phyloP scores from a whole-genome alignment of 2,888 invertebrate genomes.

The Pogonocherus hispidulus region DNA sequence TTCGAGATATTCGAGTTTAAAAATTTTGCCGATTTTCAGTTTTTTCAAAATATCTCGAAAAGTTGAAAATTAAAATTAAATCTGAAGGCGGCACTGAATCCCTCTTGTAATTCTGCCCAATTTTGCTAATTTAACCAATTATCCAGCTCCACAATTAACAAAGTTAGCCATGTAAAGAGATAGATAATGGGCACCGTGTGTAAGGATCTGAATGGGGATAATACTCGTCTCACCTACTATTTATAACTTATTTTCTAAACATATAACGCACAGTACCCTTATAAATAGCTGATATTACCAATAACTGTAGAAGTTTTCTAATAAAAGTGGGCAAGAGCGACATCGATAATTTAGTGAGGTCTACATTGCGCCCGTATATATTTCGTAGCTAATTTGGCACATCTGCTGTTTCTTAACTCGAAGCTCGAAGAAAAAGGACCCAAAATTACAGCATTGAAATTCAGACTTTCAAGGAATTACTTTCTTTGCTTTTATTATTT shows the following conservation, averaged over 20 bases:
- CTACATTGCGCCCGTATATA: conserved; percentile 24
- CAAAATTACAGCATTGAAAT: conserved; percentile 33
- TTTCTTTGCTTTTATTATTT: conserved; percentile 37
- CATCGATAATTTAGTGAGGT: conserved; percentile 45
- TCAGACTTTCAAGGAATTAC: conserved; percentile 36
- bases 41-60: too few relatives aligned
- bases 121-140: too few relatives aligned
- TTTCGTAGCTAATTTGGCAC: conserved; percentile 36
- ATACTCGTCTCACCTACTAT: too few relatives aligned
- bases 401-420: conserved; percentile 33
- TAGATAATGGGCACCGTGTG: too few relatives aligned
- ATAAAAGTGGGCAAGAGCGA: conserved; percentile 41
- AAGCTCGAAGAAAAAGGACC: conserved; percentile 33
- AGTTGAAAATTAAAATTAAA: too few relatives aligned
- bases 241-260: conserved; percentile 15
- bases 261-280: not conserved
- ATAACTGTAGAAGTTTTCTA: conserved; percentile 39
- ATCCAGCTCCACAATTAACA: too few relatives aligned
- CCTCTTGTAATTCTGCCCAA: too few relatives aligned
- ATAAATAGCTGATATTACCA: conserved; percentile 25
- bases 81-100: too few relatives aligned
- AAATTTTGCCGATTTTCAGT: too few relatives aligned
- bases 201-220: too few relatives aligned
- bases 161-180: too few relatives aligned
- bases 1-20: too few relatives aligned